Conservation (phyloP, 2,113 vertebrate species). For the Bubo bubo region DNA sequence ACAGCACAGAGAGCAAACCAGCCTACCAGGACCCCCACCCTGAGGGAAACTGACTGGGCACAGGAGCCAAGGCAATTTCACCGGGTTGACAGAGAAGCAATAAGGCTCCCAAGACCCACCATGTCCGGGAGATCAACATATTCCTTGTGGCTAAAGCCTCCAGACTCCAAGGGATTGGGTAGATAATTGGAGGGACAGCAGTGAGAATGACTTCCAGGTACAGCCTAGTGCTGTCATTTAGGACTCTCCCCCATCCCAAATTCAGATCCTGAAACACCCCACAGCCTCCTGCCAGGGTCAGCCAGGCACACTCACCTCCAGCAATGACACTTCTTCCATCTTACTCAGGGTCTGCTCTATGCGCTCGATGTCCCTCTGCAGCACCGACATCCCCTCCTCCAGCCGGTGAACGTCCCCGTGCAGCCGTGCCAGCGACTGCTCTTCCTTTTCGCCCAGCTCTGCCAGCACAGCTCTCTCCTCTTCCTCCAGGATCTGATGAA, state of each 20-base stretch:
- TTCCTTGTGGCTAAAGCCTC: neutral
- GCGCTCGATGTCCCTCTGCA: conserved; percentile 65
- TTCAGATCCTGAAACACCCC: neutral
- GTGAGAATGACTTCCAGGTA: neutral
- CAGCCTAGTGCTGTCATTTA: neutral
- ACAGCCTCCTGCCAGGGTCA: neutral
- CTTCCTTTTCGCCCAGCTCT: conserved; percentile 73
- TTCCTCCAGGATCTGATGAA: conserved; percentile 80
- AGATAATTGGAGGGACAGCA: neutral
- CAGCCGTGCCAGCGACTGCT: conserved; percentile 67
- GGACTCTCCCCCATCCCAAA: neutral
- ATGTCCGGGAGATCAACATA: neutral
- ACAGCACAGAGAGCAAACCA: neutral
- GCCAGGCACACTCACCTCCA: conserved; percentile 70
- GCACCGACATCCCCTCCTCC: conserved; percentile 54
- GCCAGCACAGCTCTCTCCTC: conserved; percentile 77
- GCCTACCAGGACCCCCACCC: neutral
- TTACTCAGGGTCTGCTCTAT: conserved; percentile 54
- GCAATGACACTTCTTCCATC: conserved; percentile 11
- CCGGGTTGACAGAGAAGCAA: neutral
- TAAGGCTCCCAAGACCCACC: neutral
- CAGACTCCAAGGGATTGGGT: neutral
- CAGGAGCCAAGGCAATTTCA: neutral
- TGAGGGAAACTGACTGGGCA: neutral
- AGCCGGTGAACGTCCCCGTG: conserved; percentile 59